Base-by-base conservation (phyloP, 2,113 vertebrate species). In the Orycteropus afer region DNA sequence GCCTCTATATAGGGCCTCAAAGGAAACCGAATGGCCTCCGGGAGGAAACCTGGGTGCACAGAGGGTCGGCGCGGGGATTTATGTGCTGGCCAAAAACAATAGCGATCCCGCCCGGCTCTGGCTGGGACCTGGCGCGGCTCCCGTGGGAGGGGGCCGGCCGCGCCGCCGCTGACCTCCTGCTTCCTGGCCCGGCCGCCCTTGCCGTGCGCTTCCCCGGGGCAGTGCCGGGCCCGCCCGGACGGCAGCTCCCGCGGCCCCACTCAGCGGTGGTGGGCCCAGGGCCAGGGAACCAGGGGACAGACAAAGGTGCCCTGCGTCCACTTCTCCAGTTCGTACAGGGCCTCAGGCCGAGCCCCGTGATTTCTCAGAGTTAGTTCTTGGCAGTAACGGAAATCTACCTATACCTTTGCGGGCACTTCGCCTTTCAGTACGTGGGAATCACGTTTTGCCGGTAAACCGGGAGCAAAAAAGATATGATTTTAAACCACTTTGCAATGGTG, bases 51-150 rank as follows among this genome's bases (percentile, higher is more conserved):
- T 67, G 96, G 91, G 89, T 67, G 95, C 73, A 63, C 93, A 4
- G 51, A 67, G 96, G 94, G 95, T 93, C 97, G 94, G 76, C 59
- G 47, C 51, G 10, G 86, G 94, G 94, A 78, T 95, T 95, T 73
- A 77, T 92, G 93, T 83, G 82, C 95, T 76, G 25, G 96, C 96
- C 96, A 96, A 94, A 95, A 97, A 97, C 97, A 97, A 97, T 95
- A 97, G 94, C 61, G 86, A 90, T 74, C 83, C 90, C 82, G 86
- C 96, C 85, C 37, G 78, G 37, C 85, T 59, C 96, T 17, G 2
- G 88, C 92, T 5, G 89, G 47, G 89, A 80, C 65, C 89, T 97
- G 97, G 97, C 96, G 27, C 86, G 86, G 79, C 88, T 93, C 96
- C 96, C 40, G 47, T 17, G 91, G 92, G 97, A 95, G 96, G 96